These are phyloP conservation scores for Gorsachius magnificus DNA, from an alignment of 2,797 vertebrate genomes.

Conservation along the genomic window DNA sequence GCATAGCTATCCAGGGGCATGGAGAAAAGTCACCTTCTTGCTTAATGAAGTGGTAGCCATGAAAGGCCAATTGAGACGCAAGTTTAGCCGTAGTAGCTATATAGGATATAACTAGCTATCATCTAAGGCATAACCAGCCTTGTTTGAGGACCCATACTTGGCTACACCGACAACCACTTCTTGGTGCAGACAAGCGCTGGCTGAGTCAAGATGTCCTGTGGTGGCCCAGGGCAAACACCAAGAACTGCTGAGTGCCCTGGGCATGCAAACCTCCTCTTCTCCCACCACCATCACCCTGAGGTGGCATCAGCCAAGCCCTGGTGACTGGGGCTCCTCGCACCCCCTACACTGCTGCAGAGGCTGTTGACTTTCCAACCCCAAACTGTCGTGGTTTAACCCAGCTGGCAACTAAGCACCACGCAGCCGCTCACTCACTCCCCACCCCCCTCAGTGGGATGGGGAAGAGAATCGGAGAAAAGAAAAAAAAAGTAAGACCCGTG, in stretches of 20 bases:
- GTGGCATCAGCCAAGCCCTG: background rate
- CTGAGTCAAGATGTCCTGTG: background rate
- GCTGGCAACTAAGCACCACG: too few relatives aligned
- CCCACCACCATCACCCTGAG: background rate
- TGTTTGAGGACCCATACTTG: background rate
- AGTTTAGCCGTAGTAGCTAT: background rate
- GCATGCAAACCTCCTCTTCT: background rate
- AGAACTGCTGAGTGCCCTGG: background rate
- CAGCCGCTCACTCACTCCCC: too few relatives aligned
- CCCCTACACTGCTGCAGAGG: fast-evolving
- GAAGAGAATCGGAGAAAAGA: too few relatives aligned
- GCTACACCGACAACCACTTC: fast-evolving
- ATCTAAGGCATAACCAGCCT: background rate
- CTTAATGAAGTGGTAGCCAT: background rate
- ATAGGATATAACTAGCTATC: background rate
- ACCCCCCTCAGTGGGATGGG: too few relatives aligned
- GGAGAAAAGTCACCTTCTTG: background rate
- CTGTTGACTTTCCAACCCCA: background rate
- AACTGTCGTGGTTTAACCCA: too few relatives aligned
- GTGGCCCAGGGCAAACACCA: background rate
- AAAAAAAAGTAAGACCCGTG: too few relatives aligned
- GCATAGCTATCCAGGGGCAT: background rate
- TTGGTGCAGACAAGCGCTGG: background rate
- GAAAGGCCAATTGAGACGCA: background rate
- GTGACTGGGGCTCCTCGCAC: background rate